Evolutionary conservation across 1,140 invertebrate genomes (phyloP), one percentile per base, ranked within the genome.

Genomic region (Mizuhopecten yessoensis): DNA sequence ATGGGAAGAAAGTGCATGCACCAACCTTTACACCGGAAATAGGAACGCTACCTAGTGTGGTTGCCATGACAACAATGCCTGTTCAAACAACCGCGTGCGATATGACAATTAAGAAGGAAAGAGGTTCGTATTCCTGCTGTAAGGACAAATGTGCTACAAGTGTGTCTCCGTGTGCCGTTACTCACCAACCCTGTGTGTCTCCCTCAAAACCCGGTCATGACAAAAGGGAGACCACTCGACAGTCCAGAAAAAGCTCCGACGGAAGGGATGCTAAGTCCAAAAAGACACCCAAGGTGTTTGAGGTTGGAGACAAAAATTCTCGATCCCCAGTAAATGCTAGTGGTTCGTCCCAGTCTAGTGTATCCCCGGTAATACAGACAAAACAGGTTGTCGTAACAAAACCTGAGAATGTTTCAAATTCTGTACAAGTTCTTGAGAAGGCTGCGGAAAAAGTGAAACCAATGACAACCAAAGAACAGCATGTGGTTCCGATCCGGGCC

Each of bases 11-110:
- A 36, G 93, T 95, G 23, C 94, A 94, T 87, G 93, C 94, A 34
- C 93, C 93, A 34, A 95, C 94, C 7, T 94, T 93, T 86, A 94
- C 94, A 13, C 94, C 94, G 29, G 92, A 94, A 87, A 92, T 94
- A 75, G 94, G 94, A 20, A 93, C 94, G 33, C 92, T 93, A 39
- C 88, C 90, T 87, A 94, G 87, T 91, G 94, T n/a, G 90, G 92
- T 34, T 34, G 89, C 89, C 34, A 87, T 94, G 34, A 87, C 90
- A 57, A 87, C 92, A n/a, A 87, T 91, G 88, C 92, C 90, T 87
- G 90, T 91, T 34, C 90, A 93, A 87, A 91, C 92, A 42, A 88
- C 89, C 34, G 90, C 90, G 20, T 91, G 90, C 87, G 92, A 93
- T 45, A 91, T 93, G 90, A 88, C 87, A 86, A 91, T 91, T 29